Evolutionary conservation across 2,888 invertebrate species (phyloP).

Genomic region (Eulithis testata): DNA sequence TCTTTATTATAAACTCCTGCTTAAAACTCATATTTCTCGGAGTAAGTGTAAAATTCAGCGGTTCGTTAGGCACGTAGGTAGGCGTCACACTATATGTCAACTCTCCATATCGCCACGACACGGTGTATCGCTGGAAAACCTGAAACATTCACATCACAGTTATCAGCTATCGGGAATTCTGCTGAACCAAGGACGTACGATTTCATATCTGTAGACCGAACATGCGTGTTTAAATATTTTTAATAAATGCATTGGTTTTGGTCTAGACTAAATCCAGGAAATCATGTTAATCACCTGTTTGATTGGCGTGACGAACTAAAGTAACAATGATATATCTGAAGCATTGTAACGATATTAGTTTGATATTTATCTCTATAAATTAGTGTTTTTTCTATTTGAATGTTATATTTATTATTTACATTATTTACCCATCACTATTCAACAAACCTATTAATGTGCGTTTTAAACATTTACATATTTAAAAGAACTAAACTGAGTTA

Average conservation of each 20-base stretch:
- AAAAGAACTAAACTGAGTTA: too few relatives aligned
- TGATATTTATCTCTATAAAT: too few relatives aligned
- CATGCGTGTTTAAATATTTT: neutral
- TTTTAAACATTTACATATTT: too few relatives aligned
- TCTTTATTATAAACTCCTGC: slow-evolving; percentile 1
- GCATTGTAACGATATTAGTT: too few relatives aligned
- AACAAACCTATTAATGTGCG: too few relatives aligned
- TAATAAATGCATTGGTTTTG: slow-evolving; percentile 5
- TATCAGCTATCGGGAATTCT: slow-evolving; percentile 27
- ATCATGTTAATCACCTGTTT: neutral
- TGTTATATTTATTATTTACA: too few relatives aligned
- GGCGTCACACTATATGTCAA: slow-evolving; percentile 89
- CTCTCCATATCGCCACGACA: slow-evolving; percentile 87
- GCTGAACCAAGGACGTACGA: slow-evolving; percentile 21
- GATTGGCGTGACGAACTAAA: slow-evolving; percentile 2
- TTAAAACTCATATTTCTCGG: slow-evolving; percentile 50
- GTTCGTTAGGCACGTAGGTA: slow-evolving; percentile 89
- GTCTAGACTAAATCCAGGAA: slow-evolving; percentile 12
- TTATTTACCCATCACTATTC: too few relatives aligned
- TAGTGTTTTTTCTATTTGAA: too few relatives aligned
- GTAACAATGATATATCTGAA: neutral
- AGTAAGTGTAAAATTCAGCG: slow-evolving; percentile 87
- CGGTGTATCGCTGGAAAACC: slow-evolving; percentile 89
- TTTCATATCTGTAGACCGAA: slow-evolving; percentile 8
- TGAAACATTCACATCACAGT: slow-evolving; percentile 63